Base-by-base conservation (phyloP, 2,888 invertebrate genomes). In the Myopa tessellatipennis region DNA sequence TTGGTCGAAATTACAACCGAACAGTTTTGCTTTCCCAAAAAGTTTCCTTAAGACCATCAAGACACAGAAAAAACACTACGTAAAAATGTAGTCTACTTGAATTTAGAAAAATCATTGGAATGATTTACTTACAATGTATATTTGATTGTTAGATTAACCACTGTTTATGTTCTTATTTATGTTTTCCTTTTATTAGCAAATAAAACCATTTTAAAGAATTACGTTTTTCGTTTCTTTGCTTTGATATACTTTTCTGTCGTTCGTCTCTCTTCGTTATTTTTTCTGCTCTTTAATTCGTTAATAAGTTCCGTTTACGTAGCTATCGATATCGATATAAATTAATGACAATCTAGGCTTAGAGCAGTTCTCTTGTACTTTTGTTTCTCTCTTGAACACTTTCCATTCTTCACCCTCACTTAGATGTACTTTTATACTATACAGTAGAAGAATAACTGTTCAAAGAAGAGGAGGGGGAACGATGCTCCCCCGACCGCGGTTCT, bases 41-140 rank as follows among this genome's bases (percentile, higher is more conserved):
- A 80, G 84, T 85, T 86, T 83, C 83, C 82, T 83, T 83, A 84
- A 86, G 83, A 83, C 85, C 83, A 82, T 82, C 78, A 75, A 77
- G 77, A 76, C 78, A 77, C 70, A 77, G 58, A 76, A 75, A 70
- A 71, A 4, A 12, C 8, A 61, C 61, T 61, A 26, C 2, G 34
- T 61, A 71, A 26, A 61, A 4, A 61, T 5, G 26, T 4, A 61
- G 4, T n/a, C 12, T 3, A 45, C 10, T 45, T 45, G 10, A 45
- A 45, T 45, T 8, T 45, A 1, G 10, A 45, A 8, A 45, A 45
- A 45, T 45, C 45, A 45, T 45, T 26, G 45, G 10, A 45, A 45
- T 45, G 45, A 45, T 8, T 45, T 45, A 8, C 1, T 45, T 45
- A 70, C 52, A 10, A 45, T 45, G 3, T 45, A 45, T 50, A 12